Conservation (phyloP, 2,113 vertebrate genomes). For the Circaetus gallicus region DNA sequence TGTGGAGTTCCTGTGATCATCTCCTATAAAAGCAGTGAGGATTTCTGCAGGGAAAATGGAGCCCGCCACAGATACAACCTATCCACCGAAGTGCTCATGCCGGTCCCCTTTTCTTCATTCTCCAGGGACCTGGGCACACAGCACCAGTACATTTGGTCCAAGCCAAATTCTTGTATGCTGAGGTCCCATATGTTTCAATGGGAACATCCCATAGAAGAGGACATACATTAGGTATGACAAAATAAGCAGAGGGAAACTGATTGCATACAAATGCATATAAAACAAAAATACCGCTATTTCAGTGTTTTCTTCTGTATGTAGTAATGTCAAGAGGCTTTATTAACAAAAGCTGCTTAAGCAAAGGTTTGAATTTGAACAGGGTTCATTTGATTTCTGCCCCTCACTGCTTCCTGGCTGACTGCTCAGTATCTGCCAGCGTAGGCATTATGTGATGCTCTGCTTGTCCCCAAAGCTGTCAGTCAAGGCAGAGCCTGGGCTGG, state of each 20-base stretch:
- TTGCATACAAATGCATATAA: not conserved
- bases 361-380: not conserved
- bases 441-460: not conserved
- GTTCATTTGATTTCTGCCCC: not conserved
- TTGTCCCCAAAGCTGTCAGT: constrained; percentile 4
- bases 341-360: not conserved
- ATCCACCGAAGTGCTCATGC: not conserved
- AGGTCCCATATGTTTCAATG: not conserved
- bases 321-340: not conserved
- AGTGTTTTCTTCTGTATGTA: rapidly evolving
- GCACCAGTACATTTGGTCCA: not conserved
- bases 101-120: not conserved
- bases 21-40: not conserved
- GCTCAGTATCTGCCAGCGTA: not conserved
- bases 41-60: not conserved
- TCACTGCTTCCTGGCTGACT: not conserved
- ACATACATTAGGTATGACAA: not conserved
- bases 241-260: not conserved
- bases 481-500: not conserved
- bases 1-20: not conserved
- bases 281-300: not conserved
- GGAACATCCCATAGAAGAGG: not conserved
- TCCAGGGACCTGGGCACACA: not conserved
- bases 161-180: not conserved
- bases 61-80: not conserved